Conservation (phyloP, 2,888 invertebrate species). For the Stramonita haemastoma region DNA sequence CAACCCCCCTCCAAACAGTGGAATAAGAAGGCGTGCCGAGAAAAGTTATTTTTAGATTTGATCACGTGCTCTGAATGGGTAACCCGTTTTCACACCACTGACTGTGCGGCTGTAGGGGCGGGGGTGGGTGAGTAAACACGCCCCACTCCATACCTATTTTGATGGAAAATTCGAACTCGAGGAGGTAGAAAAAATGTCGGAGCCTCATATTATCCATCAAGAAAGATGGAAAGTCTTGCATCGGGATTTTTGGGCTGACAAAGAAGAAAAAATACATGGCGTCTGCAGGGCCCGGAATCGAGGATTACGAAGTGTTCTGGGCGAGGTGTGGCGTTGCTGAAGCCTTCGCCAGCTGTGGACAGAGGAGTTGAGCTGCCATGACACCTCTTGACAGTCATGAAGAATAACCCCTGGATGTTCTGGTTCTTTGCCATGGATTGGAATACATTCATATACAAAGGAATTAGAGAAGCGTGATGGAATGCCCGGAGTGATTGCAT, state of each 20-base stretch:
- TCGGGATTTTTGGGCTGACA: neutral
- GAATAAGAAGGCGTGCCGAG: constrained; percentile 45
- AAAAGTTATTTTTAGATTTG: constrained; percentile 49
- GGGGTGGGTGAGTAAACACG: constrained; percentile 28
- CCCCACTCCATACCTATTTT: constrained; percentile 34
- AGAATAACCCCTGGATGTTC: constrained; percentile 24
- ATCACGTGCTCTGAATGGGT: constrained; percentile 51
- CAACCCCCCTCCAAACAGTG: neutral
- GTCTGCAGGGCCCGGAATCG: constrained; percentile 35
- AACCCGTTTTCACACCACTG: constrained; percentile 47
- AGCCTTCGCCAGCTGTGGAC: constrained; percentile 31
- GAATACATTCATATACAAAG: constrained; percentile 36
- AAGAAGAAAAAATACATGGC: neutral
- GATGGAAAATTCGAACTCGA: constrained; percentile 38
- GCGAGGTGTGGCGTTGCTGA: constrained; percentile 19
- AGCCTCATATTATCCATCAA: constrained; percentile 14
- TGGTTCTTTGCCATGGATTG: constrained; percentile 33
- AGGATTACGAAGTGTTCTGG: constrained; percentile 33
- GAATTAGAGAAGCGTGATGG: constrained; percentile 29
- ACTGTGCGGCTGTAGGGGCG: constrained; percentile 19
- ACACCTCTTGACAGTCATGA: constrained; percentile 36
- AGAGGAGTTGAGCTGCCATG: constrained; percentile 38
- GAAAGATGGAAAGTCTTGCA: constrained; percentile 2
- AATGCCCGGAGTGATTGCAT: constrained; percentile 26
- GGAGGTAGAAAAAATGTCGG: neutral